These are phyloP conservation scores for Eulemur rufifrons DNA, from an alignment of 2,113 vertebrate genomes.

Conservation along the genomic window DNA sequence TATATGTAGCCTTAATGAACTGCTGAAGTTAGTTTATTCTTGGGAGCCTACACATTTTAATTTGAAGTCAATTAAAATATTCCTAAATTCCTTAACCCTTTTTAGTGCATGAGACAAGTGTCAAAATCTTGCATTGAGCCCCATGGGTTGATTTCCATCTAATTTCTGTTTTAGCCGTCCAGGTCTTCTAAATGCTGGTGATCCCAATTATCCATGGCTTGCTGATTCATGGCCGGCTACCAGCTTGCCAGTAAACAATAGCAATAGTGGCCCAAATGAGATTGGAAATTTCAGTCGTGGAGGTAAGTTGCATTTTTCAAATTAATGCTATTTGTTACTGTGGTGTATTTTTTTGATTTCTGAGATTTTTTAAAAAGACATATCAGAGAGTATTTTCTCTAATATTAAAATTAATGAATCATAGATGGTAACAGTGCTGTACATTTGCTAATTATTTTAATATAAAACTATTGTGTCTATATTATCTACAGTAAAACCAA, in stretches of 20 bases:
- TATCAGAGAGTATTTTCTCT: neutral
- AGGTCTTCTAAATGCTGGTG: constrained; percentile 94
- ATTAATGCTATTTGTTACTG: neutral
- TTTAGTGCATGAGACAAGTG: neutral
- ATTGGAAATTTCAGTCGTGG: constrained; percentile 95
- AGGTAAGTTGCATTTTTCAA: constrained; percentile 84
- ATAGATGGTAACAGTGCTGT: neutral
- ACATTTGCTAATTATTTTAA: neutral
- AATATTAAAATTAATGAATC: neutral
- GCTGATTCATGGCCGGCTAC: constrained; percentile 98
- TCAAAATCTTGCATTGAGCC: neutral
- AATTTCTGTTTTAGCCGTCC: constrained; percentile 89
- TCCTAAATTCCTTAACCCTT: constrained; percentile 62
- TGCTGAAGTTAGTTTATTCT: constrained; percentile 74
- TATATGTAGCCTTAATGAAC: constrained; percentile 77
- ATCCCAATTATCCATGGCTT: constrained; percentile 97
- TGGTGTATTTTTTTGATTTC: neutral
- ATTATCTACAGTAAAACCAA: neutral
- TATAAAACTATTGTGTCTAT: neutral
- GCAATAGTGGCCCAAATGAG: constrained; percentile 94
- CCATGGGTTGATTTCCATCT: constrained; percentile 32
- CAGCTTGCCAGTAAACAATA: constrained; percentile 96
- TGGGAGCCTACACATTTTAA: constrained; percentile 76
- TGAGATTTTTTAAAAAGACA: neutral
- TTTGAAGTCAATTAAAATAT: constrained; percentile 77